A percentile compares a stretch with the other conserved stretches of the same genome.
phyloP scores from a whole-genome alignment of 2,797 vertebrate species.

The Argyrosomus regius region DNA sequence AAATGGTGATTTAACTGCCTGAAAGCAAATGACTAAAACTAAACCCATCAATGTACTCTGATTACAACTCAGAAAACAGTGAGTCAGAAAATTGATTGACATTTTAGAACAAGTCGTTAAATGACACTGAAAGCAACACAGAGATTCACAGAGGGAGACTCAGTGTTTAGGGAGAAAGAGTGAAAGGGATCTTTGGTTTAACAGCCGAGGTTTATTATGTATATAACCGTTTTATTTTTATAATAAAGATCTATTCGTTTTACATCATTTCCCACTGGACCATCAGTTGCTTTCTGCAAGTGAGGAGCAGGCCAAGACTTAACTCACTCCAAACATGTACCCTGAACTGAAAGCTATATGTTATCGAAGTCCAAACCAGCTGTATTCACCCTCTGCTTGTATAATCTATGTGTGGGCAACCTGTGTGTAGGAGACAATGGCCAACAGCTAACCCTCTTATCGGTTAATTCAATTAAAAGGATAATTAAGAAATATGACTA shows the following conservation, averaged over 20 bases:
- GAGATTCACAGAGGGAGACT: neutral
- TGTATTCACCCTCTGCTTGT: neutral
- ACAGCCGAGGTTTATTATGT: neutral
- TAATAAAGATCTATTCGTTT: neutral
- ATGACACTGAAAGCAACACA: neutral
- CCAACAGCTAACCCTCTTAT: slow-evolving; percentile 10
- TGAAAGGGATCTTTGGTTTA: neutral
- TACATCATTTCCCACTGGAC: neutral
- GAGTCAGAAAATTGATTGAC: neutral
- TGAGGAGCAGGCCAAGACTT: neutral
- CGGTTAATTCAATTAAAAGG: slow-evolving; percentile 35
- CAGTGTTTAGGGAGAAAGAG: neutral
- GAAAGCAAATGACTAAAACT: neutral
- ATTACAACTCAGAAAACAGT: neutral
- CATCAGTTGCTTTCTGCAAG: neutral
- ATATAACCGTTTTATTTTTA: neutral
- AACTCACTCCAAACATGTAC: neutral
- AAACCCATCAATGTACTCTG: neutral
- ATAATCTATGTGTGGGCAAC: neutral
- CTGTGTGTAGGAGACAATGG: slow-evolving; percentile 4
- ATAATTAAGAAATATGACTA: slow-evolving; percentile 17
- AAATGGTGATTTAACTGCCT: neutral
- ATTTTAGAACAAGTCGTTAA: neutral
- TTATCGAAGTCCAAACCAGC: neutral
- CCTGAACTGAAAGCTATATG: neutral